A percentile compares a stretch with the other conserved stretches of the same genome.
phyloP scores from a whole-genome alignment of 2,113 vertebrate species.

The Malurus melanocephalus region DNA sequence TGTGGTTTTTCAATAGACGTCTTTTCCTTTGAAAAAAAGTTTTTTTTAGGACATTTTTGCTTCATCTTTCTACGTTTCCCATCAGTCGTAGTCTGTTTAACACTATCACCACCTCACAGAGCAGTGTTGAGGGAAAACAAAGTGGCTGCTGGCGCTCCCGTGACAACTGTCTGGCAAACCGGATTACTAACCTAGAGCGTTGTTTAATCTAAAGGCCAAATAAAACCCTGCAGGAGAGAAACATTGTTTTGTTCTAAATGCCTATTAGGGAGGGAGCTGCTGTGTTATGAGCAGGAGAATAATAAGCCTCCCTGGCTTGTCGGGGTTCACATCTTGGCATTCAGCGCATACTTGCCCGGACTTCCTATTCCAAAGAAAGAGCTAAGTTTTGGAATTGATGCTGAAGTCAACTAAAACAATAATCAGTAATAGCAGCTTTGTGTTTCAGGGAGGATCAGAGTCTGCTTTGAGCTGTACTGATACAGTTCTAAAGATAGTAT shows the following conservation, averaged over 20 bases:
- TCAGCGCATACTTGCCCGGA: background rate
- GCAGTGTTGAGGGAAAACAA: slow-evolving; percentile 7
- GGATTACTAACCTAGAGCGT: background rate
- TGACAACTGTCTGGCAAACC: slow-evolving; percentile 26
- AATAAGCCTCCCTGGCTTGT: slow-evolving; percentile 24
- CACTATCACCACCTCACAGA: background rate
- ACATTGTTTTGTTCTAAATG: slow-evolving; percentile 20
- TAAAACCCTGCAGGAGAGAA: slow-evolving; percentile 39
- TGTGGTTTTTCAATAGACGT: background rate
- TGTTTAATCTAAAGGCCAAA: slow-evolving; percentile 42
- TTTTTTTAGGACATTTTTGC: background rate
- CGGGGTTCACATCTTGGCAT: background rate
- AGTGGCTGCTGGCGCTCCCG: slow-evolving; percentile 9
- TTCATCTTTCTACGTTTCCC: slow-evolving; percentile 9
- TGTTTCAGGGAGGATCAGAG: background rate
- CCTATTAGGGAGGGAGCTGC: background rate
- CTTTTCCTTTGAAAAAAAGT: slow-evolving; percentile 32
- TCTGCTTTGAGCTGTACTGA: background rate
- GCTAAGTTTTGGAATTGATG: background rate
- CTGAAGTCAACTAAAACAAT: background rate
- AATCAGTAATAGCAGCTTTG: slow-evolving; percentile 1
- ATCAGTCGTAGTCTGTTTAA: background rate
- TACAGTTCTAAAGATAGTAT: background rate
- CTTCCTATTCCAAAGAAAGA: slow-evolving; percentile 6
- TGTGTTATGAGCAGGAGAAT: slow-evolving; percentile 4